Evolutionary conservation across 2,113 vertebrate genomes (phyloP), one percentile per base, ranked within the genome.

Genomic region (Eurypyga helias): DNA sequence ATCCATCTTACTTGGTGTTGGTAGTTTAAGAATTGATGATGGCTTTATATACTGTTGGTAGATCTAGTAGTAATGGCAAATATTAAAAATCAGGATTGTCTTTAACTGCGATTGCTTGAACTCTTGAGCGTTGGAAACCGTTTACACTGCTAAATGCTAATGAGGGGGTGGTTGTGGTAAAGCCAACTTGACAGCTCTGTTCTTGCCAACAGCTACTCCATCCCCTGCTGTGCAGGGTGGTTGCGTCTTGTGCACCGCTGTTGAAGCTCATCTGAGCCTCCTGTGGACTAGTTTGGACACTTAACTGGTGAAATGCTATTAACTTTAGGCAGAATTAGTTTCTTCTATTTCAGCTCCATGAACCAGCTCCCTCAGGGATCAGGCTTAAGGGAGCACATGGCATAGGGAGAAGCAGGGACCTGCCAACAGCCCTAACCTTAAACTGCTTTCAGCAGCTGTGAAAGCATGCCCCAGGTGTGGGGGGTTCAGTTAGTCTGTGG

Each of bases 151-250:
- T 69, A 5, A 82, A 28, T 15, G 5, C 15, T 7, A 25, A 11
- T 34, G 46, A 54, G 17, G 19, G 17, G 9, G 10, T 89, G 66
- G n/a, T 10, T 90, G 71, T 64, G 60, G n/a, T 81, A 54, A 73
- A 81, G 43, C n/a, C 41, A 51, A 2, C 11, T 31, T 0, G 0
- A 13, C 33, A 46, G 9, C 45, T 86, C 18, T 0, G 0, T 52
- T 83, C 26, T 52, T 86, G 88, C 33, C 25, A 36, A 1, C 26
- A 67, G 2, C 62, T 38, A 4, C 21, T 41, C 41, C 41, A 41
- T 75, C 38, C 34, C 24, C 52, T 82, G 33, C 76, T 1, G 0
- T 11, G 11, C 45, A 13, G 25, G 11, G 15, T n/a, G n/a, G 7
- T 41, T 25, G 1, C 14, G 14, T 45, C 33, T 21, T 57, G 9